These are phyloP conservation scores for Laothoe populi DNA, from an alignment of 2,888 invertebrate genomes.

Conservation along the genomic window DNA sequence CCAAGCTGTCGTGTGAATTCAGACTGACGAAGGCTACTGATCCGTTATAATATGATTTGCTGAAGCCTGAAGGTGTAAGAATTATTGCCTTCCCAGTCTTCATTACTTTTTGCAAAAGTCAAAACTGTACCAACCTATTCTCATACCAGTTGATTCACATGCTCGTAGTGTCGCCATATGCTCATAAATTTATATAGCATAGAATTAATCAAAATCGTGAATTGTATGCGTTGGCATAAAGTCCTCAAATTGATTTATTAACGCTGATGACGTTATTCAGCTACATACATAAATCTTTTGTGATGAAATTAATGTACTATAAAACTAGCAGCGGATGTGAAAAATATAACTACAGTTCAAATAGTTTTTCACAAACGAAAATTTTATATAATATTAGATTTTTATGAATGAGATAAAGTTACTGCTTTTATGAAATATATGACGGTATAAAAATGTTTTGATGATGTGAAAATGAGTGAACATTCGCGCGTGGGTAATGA, in stretches of 20 bases:
- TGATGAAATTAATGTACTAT: conserved; percentile 22
- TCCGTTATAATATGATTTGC: too few species aligned
- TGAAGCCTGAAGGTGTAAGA: too few species aligned
- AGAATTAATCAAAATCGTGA: too few species aligned
- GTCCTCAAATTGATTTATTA: conserved; percentile 19
- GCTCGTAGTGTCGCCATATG: too few species aligned
- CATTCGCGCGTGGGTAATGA: background rate
- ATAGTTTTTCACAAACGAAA: background rate
- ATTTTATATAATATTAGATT: background rate
- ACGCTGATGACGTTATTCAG: conserved; percentile 10
- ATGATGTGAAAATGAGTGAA: background rate
- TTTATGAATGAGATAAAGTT: background rate
- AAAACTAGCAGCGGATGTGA: conserved; percentile 10
- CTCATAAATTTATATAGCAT: too few species aligned
- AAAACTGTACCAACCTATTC: too few species aligned
- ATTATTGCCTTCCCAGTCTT: too few species aligned
- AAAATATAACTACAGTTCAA: background rate
- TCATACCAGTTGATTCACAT: too few species aligned
- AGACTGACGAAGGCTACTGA: too few species aligned
- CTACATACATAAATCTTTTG: conserved; percentile 14
- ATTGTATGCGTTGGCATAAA: conserved; percentile 6
- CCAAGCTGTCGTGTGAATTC: too few species aligned
- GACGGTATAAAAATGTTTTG: conserved; percentile 6
- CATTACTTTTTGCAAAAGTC: too few species aligned
- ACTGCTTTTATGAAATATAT: background rate